phyloP scores from a whole-genome alignment of 2,888 invertebrate genomes.

The Choreutis nemorana region DNA sequence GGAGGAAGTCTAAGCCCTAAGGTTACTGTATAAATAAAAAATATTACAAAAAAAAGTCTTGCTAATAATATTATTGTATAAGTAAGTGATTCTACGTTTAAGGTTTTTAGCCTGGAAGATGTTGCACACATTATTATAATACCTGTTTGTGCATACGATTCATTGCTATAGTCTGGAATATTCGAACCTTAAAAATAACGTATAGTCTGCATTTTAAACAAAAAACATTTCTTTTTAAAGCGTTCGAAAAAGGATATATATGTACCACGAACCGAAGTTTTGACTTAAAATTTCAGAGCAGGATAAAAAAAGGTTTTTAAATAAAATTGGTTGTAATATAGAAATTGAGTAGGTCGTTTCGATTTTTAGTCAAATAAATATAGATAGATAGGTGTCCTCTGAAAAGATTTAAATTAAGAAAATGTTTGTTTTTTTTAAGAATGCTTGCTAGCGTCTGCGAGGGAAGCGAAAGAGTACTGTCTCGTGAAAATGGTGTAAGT shows the following conservation, averaged over 20 bases:
- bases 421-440: constrained; percentile 36
- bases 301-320: constrained; percentile 14
- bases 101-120: no score
- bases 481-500: constrained; percentile 5
- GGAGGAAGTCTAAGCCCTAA: constrained; percentile 33
- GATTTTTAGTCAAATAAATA: constrained; percentile 19
- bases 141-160: no score
- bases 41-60: constrained; percentile 47
- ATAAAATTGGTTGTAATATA: constrained; percentile 10
- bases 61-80: constrained; percentile 30
- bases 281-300: constrained; percentile 11
- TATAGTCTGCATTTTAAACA: no score
- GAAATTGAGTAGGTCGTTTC: constrained; percentile 16
- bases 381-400: constrained; percentile 14
- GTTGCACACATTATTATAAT: no score
- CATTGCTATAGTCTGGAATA: no score
- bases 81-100: no score
- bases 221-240: constrained; percentile 24
- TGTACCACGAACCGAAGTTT: constrained; percentile 7
- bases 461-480: constrained; percentile 11
- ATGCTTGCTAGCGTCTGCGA: constrained; percentile 30
- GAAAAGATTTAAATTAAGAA: constrained; percentile 30
- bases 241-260: neutral
- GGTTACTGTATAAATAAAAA: constrained; percentile 48
- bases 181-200: no score